Base-by-base conservation (phyloP, 2,888 invertebrate species). In the Cryptocephalus moraei region DNA sequence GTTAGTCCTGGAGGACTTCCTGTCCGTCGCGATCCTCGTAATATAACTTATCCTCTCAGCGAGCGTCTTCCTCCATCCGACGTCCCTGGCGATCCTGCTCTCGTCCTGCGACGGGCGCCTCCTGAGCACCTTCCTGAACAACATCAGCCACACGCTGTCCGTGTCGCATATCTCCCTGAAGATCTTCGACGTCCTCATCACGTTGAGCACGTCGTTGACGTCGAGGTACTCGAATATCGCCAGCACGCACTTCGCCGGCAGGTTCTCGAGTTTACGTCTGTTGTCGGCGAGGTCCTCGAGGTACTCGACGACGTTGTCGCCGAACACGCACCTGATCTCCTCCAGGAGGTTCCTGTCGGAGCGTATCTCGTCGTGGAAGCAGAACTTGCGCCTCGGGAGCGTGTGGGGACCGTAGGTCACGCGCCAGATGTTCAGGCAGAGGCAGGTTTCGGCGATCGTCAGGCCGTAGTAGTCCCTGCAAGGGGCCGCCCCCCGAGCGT, bases 391-490 rank as follows among this genome's bases (percentile, higher is more conserved):
- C 43, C 49, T 59, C 8, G 59, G 59, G 8, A 38, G 45, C 6
- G 39, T 43, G 34, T 56, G 56, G 0, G 54, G 54, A 1, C 56
- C 55, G 41, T 55, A 54, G 11, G 53, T 58, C 11, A 59, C 52
- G 44, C 52, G 55, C 59, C 59, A 59, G 8, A 51, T 39, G 33
- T 56, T 56, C 9, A 59, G 44, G 42, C 60, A 61, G 60, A 67
- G 67, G 32, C 57, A 53, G 13, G 49, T 49, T 44, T 58, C 54
- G 9, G 59, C 58, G 10, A 68, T 59, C 14, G 64, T 65, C 32
- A 69, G 53, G n/a, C 65, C 68, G 53, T 66, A 65, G 49, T 68
- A 68, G 56, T 68, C 68, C 34, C 68, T 55, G 44, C 57, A 62
- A 1, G 65, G 66, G 8, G 66, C 63, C 8, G 56, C 54, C 11